Conservation (phyloP, 2,888 invertebrate genomes). For the Mesochorus sp. region DNA sequence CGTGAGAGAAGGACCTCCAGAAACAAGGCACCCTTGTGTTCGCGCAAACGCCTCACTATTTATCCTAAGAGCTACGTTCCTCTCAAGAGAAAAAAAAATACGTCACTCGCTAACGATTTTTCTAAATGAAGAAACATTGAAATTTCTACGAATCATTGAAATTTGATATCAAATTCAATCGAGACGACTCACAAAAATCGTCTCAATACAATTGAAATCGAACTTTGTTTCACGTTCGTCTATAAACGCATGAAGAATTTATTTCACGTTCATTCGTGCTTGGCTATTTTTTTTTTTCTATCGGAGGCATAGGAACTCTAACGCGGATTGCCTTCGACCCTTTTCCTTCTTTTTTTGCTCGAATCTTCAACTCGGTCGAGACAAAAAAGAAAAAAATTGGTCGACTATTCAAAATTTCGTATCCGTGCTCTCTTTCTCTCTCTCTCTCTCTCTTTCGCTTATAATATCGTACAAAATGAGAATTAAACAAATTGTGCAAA, state of each 20-base stretch:
- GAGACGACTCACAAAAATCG: too few relatives aligned
- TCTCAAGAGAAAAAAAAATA: slow-evolving; percentile 28
- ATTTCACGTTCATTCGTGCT: slow-evolving; percentile 16
- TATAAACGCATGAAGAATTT: slow-evolving; percentile 53
- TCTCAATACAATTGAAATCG: too few relatives aligned
- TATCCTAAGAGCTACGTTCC: slow-evolving; percentile 39
- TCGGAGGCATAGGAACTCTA: slow-evolving; percentile 62
- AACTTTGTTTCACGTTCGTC: too few relatives aligned
- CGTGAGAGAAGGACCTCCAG: slow-evolving; percentile 42
- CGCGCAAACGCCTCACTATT: slow-evolving; percentile 41
- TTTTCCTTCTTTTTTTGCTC: slow-evolving; percentile 10
- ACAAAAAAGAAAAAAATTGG: too few relatives aligned
- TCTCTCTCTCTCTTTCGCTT: neutral
- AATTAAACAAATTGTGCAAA: neutral
- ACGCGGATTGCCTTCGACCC: slow-evolving; percentile 54
- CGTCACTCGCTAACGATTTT: slow-evolving; percentile 34
- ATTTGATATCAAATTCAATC: too few relatives aligned
- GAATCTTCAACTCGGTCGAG: too few relatives aligned
- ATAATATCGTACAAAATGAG: slow-evolving; percentile 34
- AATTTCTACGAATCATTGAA: too few relatives aligned
- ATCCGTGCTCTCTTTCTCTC: slow-evolving; percentile 14
- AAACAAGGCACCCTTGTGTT: slow-evolving; percentile 66
- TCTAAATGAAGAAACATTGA: slow-evolving; percentile 46
- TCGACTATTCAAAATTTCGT: too few relatives aligned
- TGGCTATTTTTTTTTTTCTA: slow-evolving; percentile 13